phyloP scores from a whole-genome alignment of 2,113 vertebrate genomes.

The Heterotilapia buettikoferi region DNA sequence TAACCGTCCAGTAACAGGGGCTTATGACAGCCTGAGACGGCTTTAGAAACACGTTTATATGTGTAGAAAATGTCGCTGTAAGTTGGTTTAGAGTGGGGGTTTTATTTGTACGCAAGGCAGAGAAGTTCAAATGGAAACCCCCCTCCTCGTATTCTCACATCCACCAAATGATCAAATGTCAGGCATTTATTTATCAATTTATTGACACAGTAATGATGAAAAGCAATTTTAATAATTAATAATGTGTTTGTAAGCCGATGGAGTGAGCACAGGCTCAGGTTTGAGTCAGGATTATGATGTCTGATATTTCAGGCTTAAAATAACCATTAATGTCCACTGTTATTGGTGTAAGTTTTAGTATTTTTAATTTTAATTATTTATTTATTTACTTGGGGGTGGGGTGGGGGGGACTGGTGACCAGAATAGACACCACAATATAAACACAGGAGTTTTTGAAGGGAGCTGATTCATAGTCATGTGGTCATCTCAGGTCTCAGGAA shows the following conservation, averaged over 20 bases:
- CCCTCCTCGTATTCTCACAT: fast-evolving
- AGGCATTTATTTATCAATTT: neutral
- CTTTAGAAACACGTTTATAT: neutral
- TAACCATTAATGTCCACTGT: neutral
- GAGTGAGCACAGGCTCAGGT: neutral
- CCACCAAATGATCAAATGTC: neutral
- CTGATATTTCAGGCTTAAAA: neutral
- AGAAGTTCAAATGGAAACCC: neutral
- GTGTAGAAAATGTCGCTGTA: neutral
- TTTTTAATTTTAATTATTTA: neutral
- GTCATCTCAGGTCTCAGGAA: neutral
- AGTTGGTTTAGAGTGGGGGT: fast-evolving
- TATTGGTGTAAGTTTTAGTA: neutral
- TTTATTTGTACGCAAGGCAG: fast-evolving
- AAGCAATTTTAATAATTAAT: neutral
- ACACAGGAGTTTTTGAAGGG: neutral
- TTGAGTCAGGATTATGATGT: neutral
- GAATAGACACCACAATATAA: neutral
- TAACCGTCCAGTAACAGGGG: neutral
- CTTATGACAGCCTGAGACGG: neutral
- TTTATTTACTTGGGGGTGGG: neutral
- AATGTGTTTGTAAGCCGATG: neutral
- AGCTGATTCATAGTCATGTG: neutral
- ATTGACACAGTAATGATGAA: neutral
- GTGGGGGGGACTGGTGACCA: neutral